phyloP scores from a whole-genome alignment of 2,888 invertebrate genomes.

The Apodemia hepburni region DNA sequence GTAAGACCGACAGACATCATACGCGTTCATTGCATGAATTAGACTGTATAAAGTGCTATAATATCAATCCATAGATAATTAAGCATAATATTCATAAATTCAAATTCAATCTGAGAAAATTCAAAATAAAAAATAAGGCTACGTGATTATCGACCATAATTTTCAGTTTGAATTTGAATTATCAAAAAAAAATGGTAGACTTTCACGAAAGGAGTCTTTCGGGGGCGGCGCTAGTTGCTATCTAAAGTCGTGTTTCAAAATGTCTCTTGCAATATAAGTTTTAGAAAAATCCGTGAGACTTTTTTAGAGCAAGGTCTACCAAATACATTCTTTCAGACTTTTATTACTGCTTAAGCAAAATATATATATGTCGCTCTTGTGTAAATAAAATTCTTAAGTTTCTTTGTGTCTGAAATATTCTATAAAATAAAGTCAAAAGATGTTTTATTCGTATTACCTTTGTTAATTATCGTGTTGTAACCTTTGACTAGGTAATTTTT shows the following conservation, averaged over 20 bases:
- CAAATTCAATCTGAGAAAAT: not conserved
- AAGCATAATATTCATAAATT: not conserved
- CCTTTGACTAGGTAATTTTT: too few species aligned
- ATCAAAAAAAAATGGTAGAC: not conserved
- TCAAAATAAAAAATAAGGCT: not conserved
- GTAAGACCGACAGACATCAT: conserved; percentile 11
- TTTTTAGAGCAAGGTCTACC: too few species aligned
- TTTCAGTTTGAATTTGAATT: not conserved
- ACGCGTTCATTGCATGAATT: conserved; percentile 18
- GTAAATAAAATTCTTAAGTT: not conserved
- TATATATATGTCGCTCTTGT: not conserved
- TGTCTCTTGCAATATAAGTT: too few species aligned
- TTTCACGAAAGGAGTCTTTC: not conserved
- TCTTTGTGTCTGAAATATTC: too few species aligned
- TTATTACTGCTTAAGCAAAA: conserved; percentile 16
- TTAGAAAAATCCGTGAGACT: too few species aligned
- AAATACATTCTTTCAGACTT: not conserved
- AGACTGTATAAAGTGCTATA: conserved; percentile 6
- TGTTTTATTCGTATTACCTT: too few species aligned
- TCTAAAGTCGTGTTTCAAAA: too few species aligned
- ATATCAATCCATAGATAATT: conserved; percentile 1
- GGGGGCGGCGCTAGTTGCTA: not conserved
- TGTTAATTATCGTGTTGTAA: too few species aligned
- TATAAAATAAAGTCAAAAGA: not conserved
- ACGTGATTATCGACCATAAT: not conserved